Evolutionary conservation across 1,140 invertebrate genomes (phyloP), one percentile per base, ranked within the genome.

Genomic region (Calliopsis andreniformis): DNA sequence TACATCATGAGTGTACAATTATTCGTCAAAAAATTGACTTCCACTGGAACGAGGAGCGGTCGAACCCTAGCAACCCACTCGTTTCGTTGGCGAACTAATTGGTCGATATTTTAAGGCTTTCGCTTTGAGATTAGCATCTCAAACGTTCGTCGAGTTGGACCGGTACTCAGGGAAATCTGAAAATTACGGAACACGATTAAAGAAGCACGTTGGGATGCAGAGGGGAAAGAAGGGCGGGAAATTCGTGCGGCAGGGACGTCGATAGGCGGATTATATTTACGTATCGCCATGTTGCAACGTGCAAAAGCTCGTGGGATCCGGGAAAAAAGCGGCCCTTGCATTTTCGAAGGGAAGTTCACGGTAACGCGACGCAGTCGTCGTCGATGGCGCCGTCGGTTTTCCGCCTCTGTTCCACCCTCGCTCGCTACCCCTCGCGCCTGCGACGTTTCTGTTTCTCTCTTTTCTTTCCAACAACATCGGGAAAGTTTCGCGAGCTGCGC

Each of bases 401-500:
- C 47, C 39, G n/a, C 4, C 39, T 70, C 28, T 39, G 47, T 49
- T 51, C 16, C 67, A n/a, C n/a, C 53, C 20, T 20, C 43, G 10
- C 8, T 45, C 39, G 20, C 39, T 43, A n/a, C 39, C 45, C 53
- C 78, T 58, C 56, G 42, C 61, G n/a, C n/a, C n/a, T n/a, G n/a
- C n/a, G n/a, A n/a, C 49, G 62, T 79, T 61, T 66, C 62, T 69
- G 23, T 30, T 63, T 55, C 63, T 73, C 68, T 69, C 61, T 61
- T 53, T 55, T 71, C 69, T 63, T 75, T 62, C 10, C 55, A 71
- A 82, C 83, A 79, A 71, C 82, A 83, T 85, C 67, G 76, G 56
- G 61, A 84, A 87, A 86, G 84, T 87, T 87, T 85, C 77, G 67
- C 79, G 77, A 86, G 77, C 69, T 51, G 75, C 67, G 81, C 76